A percentile compares a stretch with the other conserved stretches of the same genome.
Evolutionary conservation across 1,140 invertebrate genomes (phyloP).

Genomic region (Eufriesea mexicana): DNA sequence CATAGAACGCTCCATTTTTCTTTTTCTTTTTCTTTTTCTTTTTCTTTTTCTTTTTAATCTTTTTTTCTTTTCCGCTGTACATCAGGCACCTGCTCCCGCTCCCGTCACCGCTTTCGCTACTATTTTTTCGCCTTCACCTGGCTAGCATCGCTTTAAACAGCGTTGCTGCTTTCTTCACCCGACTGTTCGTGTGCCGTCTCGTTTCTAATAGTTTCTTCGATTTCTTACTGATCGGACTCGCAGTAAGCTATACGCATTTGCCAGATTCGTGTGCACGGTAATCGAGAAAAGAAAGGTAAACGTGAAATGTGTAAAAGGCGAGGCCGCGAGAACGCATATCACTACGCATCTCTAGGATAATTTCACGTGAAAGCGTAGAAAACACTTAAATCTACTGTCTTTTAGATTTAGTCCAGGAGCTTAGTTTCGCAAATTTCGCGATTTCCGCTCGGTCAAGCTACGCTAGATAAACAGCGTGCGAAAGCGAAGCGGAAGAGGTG

Average conservation of each 20-base stretch:
- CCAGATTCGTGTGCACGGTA: no score
- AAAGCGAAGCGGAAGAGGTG: not conserved
- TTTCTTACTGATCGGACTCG: rapidly evolving
- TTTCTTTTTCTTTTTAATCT: no score
- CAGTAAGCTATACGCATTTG: no score
- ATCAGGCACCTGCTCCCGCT: not conserved
- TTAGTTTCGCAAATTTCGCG: not conserved
- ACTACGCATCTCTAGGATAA: not conserved
- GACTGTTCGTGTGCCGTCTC: not conserved
- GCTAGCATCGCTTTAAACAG: not conserved
- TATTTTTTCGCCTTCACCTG: no score
- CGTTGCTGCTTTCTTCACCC: not conserved
- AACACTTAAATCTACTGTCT: conserved; percentile 75
- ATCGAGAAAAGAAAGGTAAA: not conserved
- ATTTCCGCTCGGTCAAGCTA: not conserved
- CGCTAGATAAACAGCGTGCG: not conserved
- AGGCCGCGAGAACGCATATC: not conserved
- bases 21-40: no score
- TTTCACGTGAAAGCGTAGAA: conserved; percentile 54
- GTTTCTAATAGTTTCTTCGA: no score
- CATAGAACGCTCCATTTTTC: not conserved
- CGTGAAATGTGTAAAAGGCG: not conserved
- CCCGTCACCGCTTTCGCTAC: not conserved
- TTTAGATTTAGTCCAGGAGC: conserved; percentile 41
- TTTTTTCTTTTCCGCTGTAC: no score